A percentile compares a stretch with the other conserved stretches of the same genome.
Evolutionary conservation across 1,140 invertebrate species (phyloP).

Genomic region (Helicoverpa armigera): DNA sequence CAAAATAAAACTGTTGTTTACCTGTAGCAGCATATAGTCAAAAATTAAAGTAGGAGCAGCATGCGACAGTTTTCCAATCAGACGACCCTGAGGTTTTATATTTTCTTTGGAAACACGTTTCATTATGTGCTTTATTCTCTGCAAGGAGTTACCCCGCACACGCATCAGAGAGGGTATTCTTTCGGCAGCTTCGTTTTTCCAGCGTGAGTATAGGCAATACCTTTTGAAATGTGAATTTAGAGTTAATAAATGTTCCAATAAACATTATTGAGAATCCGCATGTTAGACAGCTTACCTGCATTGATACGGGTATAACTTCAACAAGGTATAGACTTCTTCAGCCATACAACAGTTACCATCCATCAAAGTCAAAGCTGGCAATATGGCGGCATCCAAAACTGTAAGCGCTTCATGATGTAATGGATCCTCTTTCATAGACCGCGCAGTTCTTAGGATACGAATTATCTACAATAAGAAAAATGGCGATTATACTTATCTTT

Average conservation of each 20-base stretch:
- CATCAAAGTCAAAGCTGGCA: slow-evolving; percentile 96
- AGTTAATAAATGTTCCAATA: background rate
- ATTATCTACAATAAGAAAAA: slow-evolving; percentile 74
- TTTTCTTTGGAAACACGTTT: slow-evolving; percentile 99
- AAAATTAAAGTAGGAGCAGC: slow-evolving; percentile 98
- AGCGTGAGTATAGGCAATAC: slow-evolving; percentile 96
- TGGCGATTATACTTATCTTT: background rate
- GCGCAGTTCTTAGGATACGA: slow-evolving; percentile 79
- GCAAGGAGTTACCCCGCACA: slow-evolving; percentile 94
- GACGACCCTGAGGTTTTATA: slow-evolving; percentile 97
- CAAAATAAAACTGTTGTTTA: slow-evolving; percentile 66
- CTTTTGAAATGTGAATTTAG: slow-evolving; percentile 74
- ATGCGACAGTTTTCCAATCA: slow-evolving; percentile 98
- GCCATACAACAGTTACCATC: slow-evolving; percentile 98
- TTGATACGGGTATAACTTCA: slow-evolving; percentile 97
- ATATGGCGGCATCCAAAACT: slow-evolving; percentile 94
- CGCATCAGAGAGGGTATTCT: slow-evolving; percentile 94
- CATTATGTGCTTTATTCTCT: slow-evolving; percentile 98
- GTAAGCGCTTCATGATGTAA: slow-evolving; percentile 94
- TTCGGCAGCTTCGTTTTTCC: slow-evolving; percentile 94
- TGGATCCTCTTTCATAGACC: slow-evolving; percentile 76
- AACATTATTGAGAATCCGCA: slow-evolving; percentile 15
- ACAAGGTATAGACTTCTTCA: slow-evolving; percentile 97
- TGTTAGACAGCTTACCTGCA: slow-evolving; percentile 87
- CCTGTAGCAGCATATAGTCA: slow-evolving; percentile 96